Conservation (phyloP, 2,113 vertebrate species). For the Azemiops feae region DNA sequence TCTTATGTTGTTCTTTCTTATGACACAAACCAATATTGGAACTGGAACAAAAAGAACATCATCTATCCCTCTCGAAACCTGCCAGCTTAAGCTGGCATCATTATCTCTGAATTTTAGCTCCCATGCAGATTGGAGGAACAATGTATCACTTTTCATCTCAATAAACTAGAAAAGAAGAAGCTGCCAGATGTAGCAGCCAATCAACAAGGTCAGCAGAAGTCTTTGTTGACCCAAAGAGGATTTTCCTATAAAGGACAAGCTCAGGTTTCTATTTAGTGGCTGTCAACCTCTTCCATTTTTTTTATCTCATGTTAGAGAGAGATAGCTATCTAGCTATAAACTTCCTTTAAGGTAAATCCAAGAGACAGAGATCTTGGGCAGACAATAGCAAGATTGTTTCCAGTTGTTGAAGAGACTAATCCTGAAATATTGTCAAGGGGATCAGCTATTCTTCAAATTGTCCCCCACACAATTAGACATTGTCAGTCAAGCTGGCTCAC, state of each 20-base stretch:
- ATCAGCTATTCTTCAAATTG: constrained; percentile 75
- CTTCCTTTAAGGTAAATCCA: constrained; percentile 73
- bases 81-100: not conserved
- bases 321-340: constrained; percentile 77
- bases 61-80: not conserved
- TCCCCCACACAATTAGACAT: constrained; percentile 74
- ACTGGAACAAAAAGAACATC: not conserved
- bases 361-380: constrained; percentile 43
- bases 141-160: constrained; percentile 17
- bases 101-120: not conserved
- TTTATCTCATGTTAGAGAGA: constrained; percentile 60
- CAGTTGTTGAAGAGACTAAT: constrained; percentile 60
- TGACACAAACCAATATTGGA: not conserved
- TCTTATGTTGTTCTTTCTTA: not conserved
- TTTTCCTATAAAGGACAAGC: constrained; percentile 46
- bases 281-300: constrained; percentile 60
- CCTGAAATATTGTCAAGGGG: constrained; percentile 65
- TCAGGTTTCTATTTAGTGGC: constrained; percentile 54
- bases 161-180: constrained; percentile 51
- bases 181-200: constrained; percentile 46
- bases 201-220: constrained; percentile 39
- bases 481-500: constrained; percentile 78
- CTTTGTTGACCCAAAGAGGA: constrained; percentile 60
- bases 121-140: constrained; percentile 34
- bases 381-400: constrained; percentile 84